Conservation (phyloP, 2,888 invertebrate genomes). For the Chalcis sispes region DNA sequence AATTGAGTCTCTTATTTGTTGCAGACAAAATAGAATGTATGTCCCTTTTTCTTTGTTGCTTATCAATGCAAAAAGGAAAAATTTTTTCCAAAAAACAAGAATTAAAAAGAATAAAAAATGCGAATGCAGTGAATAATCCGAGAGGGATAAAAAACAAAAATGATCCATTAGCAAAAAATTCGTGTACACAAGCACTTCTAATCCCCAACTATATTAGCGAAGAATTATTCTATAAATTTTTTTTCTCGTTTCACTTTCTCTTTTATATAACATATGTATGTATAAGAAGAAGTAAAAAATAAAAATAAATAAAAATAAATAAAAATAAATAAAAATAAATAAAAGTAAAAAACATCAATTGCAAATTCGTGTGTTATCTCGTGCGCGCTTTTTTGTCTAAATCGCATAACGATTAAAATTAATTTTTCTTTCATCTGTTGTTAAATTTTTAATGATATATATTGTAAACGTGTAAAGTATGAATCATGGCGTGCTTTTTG, state of each 20-base stretch:
- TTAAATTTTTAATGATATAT: conserved; percentile 18
- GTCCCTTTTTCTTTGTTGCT: not conserved
- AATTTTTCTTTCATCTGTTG: conserved; percentile 15
- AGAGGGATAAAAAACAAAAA: conserved; percentile 21
- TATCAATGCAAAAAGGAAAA: not conserved
- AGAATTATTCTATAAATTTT: conserved; percentile 17
- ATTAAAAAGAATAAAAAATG: not conserved
- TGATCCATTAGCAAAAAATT: conserved; percentile 14
- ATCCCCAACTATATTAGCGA: conserved; percentile 10
- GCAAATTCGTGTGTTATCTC: conserved; percentile 26
- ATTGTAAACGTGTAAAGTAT: conserved; percentile 24
- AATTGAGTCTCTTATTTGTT: not conserved
- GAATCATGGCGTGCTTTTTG: conserved; percentile 16
- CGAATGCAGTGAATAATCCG: not conserved
- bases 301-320: conserved; percentile 15
- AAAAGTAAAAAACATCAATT: conserved; percentile 8
- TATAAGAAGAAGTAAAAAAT: not conserved
- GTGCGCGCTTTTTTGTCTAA: conserved; percentile 24
- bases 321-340: not conserved
- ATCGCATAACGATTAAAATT: conserved; percentile 17
- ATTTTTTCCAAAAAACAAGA: not conserved
- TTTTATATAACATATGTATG: conserved; percentile 38
- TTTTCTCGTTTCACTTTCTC: conserved; percentile 41
- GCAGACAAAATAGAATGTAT: no score
- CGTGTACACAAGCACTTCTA: conserved; percentile 21